Evolutionary conservation across 2,888 invertebrate species (phyloP), one percentile per base, ranked within the genome.

Genomic region (Dryobotodes eremita): DNA sequence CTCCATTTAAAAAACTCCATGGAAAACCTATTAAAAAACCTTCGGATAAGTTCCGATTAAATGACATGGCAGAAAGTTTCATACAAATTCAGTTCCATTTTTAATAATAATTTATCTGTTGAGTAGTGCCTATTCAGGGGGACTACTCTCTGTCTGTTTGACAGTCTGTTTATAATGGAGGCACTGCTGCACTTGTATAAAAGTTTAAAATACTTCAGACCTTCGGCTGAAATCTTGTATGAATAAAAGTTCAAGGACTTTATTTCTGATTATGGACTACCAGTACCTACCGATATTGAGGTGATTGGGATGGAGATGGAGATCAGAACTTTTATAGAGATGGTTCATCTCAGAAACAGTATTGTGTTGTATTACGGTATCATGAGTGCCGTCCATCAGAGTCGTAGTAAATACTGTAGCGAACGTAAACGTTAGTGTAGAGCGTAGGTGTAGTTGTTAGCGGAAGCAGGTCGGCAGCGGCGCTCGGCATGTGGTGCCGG

Each of bases 371-470:
- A 48, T 8, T 61, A 48, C 66, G 15, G 15, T 69, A 50, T 42
- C 65, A 61, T 23, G 26, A 15, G 23, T 64, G 46, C 15, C 42
- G 50, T 64, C 31, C 36, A 55, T 62, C 46, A 62, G 57, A 46
- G 46, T 61, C 26, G 68, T 84, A 77, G 78, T 82, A 79, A 79
- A 85, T 68, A 76, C 53, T 68, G 50, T 71, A 74, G 79, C 74
- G 64, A 82, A 74, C 76, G 75, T 76, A 72, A 85, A 72, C 70
- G 72, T 50, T 23, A 36, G 72, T 50, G 72, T 83, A 61, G 50
- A 64, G 72, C 79, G 74, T 83, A 79, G 77, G 80, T 61, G 77
- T 75, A 62, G 75, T 65, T 66, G 83, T 55, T 66, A 75, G 86
- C 77, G 86, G 85, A 85, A 86, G 75, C 68, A 68, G 77, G 75